Evolutionary conservation across 1,140 invertebrate genomes (phyloP).

Genomic region (Mylabris phalerata): DNA sequence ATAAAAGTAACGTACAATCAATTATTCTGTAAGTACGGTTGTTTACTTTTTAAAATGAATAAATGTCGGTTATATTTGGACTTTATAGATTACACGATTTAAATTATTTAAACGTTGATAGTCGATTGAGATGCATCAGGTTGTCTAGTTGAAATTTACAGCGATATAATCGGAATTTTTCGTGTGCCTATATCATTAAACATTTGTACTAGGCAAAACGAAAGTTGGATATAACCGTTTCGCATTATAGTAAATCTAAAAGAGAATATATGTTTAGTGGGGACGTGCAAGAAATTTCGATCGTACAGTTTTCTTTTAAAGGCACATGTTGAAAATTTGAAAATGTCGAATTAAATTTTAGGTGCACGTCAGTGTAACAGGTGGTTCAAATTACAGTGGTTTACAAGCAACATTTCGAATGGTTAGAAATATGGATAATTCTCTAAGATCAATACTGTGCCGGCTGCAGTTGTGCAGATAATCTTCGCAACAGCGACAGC

Average conservation of each 20-base stretch:
- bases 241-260: conserved; percentile 16
- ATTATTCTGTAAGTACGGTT: too few species aligned
- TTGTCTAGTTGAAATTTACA: conserved; percentile 7
- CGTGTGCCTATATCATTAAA: conserved; percentile 10
- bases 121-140: conserved; percentile 6
- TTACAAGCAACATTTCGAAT: conserved; percentile 26
- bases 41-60: too few species aligned
- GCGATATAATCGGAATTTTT: conserved; percentile 7
- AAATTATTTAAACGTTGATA: too few species aligned
- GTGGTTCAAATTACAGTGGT: conserved; percentile 30
- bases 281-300: conserved; percentile 16
- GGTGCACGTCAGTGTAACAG: conserved; percentile 25
- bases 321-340: conserved; percentile 23
- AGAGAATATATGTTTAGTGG: conserved; percentile 15
- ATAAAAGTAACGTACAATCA: too few species aligned
- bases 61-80: too few species aligned
- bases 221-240: conserved; percentile 14
- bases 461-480: not conserved
- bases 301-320: conserved; percentile 8
- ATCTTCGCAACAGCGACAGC: not conserved
- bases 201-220: conserved; percentile 14
- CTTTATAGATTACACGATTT: too few species aligned
- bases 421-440: conserved; percentile 26
- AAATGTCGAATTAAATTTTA: conserved; percentile 26
- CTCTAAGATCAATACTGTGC: conserved; percentile 5